A percentile compares a stretch with the other conserved stretches of the same genome.
These are phyloP conservation scores for Synanthedon tipuliformis DNA, from an alignment of 2,888 invertebrate genomes.

Conservation along the genomic window DNA sequence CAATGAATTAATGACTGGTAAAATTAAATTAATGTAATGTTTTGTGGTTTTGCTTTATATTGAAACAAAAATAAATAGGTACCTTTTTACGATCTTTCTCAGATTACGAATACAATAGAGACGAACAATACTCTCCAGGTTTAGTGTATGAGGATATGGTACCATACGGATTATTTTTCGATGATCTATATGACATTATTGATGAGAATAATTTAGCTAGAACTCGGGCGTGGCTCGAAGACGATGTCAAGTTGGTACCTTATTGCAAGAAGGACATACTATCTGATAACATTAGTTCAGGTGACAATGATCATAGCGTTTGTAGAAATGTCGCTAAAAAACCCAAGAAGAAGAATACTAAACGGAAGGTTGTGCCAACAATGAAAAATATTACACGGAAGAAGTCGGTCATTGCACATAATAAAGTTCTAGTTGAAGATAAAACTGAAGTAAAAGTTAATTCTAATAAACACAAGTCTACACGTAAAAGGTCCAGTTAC, in stretches of 20 bases:
- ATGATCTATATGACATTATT: conserved; percentile 5
- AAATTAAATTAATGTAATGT: neutral
- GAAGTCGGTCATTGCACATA: neutral
- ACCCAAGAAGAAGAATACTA: no score
- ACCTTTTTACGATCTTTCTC: neutral
- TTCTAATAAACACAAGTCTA: conserved; percentile 2
- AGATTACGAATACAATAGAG: neutral
- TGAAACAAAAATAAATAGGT: no score
- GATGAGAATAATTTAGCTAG: conserved; percentile 22
- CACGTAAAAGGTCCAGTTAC: conserved; percentile 18
- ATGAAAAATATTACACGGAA: neutral
- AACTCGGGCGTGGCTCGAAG: conserved; percentile 35
- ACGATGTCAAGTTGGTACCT: conserved; percentile 20
- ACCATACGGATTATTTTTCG: neutral
- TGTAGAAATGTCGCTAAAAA: neutral
- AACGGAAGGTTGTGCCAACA: neutral
- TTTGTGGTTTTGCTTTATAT: no score
- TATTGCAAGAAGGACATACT: conserved; percentile 16
- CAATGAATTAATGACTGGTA: conserved; percentile 10
- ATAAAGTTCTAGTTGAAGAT: neutral
- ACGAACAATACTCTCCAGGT: neutral
- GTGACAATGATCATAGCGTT: conserved; percentile 4
- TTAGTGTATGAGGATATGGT: neutral
- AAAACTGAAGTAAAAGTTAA: neutral
- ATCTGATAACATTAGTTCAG: conserved; percentile 10